phyloP scores from a whole-genome alignment of 2,888 invertebrate species.

The Apoda limacodes region DNA sequence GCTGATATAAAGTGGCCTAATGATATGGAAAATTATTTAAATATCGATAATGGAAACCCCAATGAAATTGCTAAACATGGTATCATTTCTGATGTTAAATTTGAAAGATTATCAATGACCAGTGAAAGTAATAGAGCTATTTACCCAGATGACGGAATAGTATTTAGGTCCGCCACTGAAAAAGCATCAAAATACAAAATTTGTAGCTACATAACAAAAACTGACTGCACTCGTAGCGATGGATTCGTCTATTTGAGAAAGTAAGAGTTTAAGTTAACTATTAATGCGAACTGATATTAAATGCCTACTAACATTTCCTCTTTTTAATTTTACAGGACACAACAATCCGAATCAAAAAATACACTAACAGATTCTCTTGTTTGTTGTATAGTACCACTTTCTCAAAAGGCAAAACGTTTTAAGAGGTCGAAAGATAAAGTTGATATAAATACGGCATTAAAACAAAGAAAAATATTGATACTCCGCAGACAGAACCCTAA shows the following conservation, averaged over 20 bases:
- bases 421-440: conserved; percentile 28
- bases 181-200: too few species aligned
- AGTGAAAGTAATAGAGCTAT: too few species aligned
- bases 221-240: conserved; percentile 31
- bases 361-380: conserved; percentile 20
- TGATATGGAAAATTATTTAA: too few species aligned
- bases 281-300: too few species aligned
- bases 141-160: too few species aligned
- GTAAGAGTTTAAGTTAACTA: too few species aligned
- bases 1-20: too few species aligned
- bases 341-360: conserved; percentile 16
- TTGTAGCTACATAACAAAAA: conserved; percentile 38
- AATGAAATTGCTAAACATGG: conserved; percentile 16
- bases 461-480: conserved; percentile 40
- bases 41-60: too few species aligned
- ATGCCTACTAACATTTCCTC: too few species aligned
- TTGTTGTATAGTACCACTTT: conserved; percentile 39
- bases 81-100: conserved; percentile 20
- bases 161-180: too few species aligned
- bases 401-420: conserved; percentile 22
- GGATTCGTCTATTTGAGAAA: conserved; percentile 32
- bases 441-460: conserved; percentile 25
- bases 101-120: conserved; percentile 12
- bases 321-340: conserved; percentile 19
- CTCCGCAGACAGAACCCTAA: conserved; percentile 26